Conservation (phyloP, 2,113 vertebrate species). For the Ranitomeya imitator region DNA sequence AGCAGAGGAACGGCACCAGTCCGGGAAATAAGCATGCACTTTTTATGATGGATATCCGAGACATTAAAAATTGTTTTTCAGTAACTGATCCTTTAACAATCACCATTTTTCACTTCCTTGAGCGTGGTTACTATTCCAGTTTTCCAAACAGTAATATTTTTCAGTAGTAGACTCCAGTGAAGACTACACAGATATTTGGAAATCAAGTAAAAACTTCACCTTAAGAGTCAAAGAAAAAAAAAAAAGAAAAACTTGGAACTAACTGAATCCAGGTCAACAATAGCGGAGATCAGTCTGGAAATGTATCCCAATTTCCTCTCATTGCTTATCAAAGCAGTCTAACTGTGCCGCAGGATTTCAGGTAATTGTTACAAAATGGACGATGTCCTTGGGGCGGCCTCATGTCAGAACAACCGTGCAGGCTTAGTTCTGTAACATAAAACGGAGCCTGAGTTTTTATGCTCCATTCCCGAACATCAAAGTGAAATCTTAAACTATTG, state of each 20-base stretch:
- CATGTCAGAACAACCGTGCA: conserved; percentile 34
- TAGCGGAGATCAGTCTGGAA: background rate
- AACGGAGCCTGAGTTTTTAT: background rate
- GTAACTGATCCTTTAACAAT: no score
- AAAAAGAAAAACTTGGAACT: background rate
- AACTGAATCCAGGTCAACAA: conserved; percentile 4
- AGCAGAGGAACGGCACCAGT: no score
- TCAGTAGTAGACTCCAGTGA: background rate
- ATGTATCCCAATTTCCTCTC: background rate
- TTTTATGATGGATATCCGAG: no score
- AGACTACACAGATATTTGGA: background rate
- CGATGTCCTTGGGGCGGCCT: conserved; percentile 41
- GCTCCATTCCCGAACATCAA: conserved; percentile 43
- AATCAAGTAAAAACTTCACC: background rate
- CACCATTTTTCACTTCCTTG: no score
- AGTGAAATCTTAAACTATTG: conserved; percentile 31
- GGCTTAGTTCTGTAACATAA: conserved; percentile 51
- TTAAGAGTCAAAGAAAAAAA: background rate
- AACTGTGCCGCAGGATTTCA: conserved; percentile 18
- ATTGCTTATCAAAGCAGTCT: conserved; percentile 16
- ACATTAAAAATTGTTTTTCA: no score
- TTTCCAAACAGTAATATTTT: background rate
- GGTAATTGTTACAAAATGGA: conserved; percentile 43
- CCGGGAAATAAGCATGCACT: no score
- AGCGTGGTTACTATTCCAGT: background rate